Percentiles rank a stretch among this genome's conserved stretches.
Conservation (phyloP, 2,888 invertebrate genomes). For the Andrena praecox region DNA sequence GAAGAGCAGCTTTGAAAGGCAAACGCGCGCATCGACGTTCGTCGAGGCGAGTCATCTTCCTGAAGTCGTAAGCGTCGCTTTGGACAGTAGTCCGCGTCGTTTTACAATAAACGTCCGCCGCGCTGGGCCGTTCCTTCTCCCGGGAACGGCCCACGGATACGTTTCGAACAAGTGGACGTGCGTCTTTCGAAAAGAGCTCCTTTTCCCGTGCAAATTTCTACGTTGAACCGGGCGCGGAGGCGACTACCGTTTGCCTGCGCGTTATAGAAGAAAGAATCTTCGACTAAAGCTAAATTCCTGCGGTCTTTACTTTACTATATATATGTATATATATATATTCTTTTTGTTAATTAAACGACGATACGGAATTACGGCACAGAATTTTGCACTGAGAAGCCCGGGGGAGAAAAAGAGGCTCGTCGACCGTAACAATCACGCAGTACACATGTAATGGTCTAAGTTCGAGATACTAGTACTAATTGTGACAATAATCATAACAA, state of each 20-base stretch:
- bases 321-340: too few relatives aligned
- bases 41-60: slow-evolving; percentile 33
- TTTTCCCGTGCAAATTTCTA: slow-evolving; percentile 47
- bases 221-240: not conserved
- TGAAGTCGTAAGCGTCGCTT: slow-evolving; percentile 2
- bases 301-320: not conserved
- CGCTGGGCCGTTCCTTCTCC: not conserved
- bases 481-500: slow-evolving; percentile 63
- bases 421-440: slow-evolving; percentile 49
- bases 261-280: not conserved
- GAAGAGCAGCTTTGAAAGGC: not conserved
- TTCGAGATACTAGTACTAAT: slow-evolving; percentile 40
- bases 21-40: not conserved
- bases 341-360: not conserved
- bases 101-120: not conserved
- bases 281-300: not conserved
- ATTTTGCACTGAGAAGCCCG: slow-evolving; percentile 41
- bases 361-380: slow-evolving; percentile 17
- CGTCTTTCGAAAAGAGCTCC: slow-evolving; percentile 29
- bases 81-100: not conserved
- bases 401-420: slow-evolving; percentile 10
- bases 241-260: not conserved
- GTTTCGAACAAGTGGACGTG: slow-evolving; percentile 19
- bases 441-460: slow-evolving; percentile 48
- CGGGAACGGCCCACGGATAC: slow-evolving; percentile 17